Percentiles rank a stretch among this genome's conserved stretches.
Conservation (phyloP, 2,888 invertebrate genomes). For the Trichogramma evanescens region DNA sequence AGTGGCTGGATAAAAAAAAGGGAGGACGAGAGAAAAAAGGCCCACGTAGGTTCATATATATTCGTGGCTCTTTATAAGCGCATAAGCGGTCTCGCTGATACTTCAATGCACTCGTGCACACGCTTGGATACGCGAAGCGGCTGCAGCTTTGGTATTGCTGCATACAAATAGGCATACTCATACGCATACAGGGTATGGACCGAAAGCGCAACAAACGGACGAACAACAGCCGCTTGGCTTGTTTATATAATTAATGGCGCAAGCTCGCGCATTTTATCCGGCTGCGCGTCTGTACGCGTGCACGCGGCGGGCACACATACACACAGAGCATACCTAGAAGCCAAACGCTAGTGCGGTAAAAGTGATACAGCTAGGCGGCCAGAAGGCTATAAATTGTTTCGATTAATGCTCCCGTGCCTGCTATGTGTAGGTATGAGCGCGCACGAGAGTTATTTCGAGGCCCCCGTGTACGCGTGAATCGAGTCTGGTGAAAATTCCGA, state of each 20-base stretch:
- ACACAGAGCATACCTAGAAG: conserved; percentile 7
- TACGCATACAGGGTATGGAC: background rate
- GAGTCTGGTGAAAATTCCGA: too few relatives aligned
- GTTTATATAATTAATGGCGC: conserved; percentile 27
- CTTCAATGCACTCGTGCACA: too few relatives aligned
- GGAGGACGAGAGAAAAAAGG: too few relatives aligned
- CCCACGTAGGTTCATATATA: too few relatives aligned
- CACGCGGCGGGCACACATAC: background rate
- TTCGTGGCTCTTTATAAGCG: too few relatives aligned
- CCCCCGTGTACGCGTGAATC: background rate
- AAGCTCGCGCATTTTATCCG: background rate
- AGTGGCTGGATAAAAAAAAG: too few relatives aligned
- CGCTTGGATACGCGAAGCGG: too few relatives aligned
- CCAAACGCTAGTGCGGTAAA: conserved; percentile 19
- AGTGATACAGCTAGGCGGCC: conserved; percentile 25
- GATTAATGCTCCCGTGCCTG: conserved; percentile 24
- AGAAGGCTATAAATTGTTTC: conserved; percentile 29
- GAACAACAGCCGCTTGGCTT: conserved; percentile 1
- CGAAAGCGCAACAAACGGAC: background rate
- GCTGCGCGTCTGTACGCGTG: background rate
- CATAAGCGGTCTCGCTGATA: too few relatives aligned
- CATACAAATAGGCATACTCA: background rate
- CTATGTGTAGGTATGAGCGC: conserved; percentile 28
- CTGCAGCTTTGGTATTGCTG: too few relatives aligned
- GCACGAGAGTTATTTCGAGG: conserved; percentile 16